Conservation (phyloP, 2,113 vertebrate genomes). For the Hylia prasina region DNA sequence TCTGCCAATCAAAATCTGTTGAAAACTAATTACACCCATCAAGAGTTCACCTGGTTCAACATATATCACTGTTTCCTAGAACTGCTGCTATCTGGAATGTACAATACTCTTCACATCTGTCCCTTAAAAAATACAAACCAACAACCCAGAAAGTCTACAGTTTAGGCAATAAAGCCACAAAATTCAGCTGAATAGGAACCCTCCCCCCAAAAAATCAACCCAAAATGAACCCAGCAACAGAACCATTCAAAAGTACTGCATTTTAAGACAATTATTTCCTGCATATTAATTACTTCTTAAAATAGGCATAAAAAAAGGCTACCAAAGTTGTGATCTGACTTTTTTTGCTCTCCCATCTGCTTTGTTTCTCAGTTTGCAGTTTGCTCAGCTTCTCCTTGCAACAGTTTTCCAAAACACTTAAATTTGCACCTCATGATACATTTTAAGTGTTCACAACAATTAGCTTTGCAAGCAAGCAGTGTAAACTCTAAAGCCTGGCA, state of each 20-base stretch:
- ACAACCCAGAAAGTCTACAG: not conserved
- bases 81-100: not conserved
- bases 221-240: not conserved
- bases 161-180: not conserved
- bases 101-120: not conserved
- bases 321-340: not conserved
- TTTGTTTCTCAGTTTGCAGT: not conserved
- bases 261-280: not conserved
- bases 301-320: not conserved
- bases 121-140: not conserved
- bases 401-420: not conserved
- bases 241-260: not conserved
- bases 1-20: not conserved
- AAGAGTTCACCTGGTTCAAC: not conserved
- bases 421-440: not conserved
- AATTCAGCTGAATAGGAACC: not conserved
- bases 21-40: not conserved
- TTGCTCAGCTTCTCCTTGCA: not conserved
- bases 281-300: not conserved
- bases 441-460: not conserved
- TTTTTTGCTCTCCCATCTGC: not conserved
- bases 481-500: not conserved
- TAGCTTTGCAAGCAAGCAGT: not conserved
- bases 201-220: too few relatives aligned
- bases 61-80: not conserved